Base-by-base conservation (phyloP, 2,797 vertebrate species). In the Spheniscus humboldti region DNA sequence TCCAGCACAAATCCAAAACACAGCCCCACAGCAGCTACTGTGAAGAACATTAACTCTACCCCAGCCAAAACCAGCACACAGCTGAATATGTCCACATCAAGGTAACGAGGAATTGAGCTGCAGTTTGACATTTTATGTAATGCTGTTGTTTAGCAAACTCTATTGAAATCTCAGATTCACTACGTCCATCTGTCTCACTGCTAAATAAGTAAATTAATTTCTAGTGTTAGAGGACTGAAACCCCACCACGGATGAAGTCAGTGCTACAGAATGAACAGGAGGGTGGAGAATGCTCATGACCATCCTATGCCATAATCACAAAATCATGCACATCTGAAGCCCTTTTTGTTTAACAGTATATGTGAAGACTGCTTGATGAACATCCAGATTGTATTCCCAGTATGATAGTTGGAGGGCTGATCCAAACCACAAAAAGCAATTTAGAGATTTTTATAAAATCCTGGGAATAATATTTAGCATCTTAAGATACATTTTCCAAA, bases 401-500 rank as follows among this genome's bases (percentile, higher is more conserved):
- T 75, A n/a, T 84, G 87, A 90, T 11, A 90, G 84, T 55, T 69
- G 66, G 47, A 87, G 39, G 55, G 28, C 28, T 90, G 72, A 93
- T 92, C 89, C 92, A 97, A 96, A 91, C 93, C 91, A 94, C 95
- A 94, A 73, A 90, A 93, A 94, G 85, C 90, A 88, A 96, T 90
- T 97, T 68, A 81, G 79, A 92, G 43, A 72, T 90, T 96, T 93
- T 96, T 91, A 81, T 86, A 91, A 94, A 97, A 91, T 93, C 78
- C 50, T 75, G 82, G 79, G 81, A 83, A 90, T 83, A 66, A 92
- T 90, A 79, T 67, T 96, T 59, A 95, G 72, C 63, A 68, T 82
- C 50, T 90, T 90, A 82, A 91, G 77, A 90, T 28, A 90, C 7
- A 18, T 85, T 94, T 96, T 92, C 90, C 86, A 80, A 86, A 84